Percentiles rank a stretch among this genome's conserved stretches.
These are phyloP conservation scores for Nibea coibor DNA, from an alignment of 2,113 vertebrate genomes.

Conservation along the genomic window DNA sequence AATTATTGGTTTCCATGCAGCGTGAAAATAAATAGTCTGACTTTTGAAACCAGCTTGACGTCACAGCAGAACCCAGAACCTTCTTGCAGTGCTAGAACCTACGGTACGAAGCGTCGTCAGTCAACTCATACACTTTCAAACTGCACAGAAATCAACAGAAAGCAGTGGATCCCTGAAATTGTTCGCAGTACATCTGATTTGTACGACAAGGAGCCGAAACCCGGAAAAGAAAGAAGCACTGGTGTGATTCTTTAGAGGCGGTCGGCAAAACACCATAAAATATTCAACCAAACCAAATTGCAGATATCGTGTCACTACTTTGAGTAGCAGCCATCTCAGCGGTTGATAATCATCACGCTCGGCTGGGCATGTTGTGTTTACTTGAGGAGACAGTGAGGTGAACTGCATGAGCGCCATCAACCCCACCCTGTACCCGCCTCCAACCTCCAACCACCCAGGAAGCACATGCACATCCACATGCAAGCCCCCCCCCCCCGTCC, in stretches of 20 bases:
- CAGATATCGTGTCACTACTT: neutral
- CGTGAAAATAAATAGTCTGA: neutral
- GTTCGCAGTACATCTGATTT: neutral
- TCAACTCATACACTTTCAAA: neutral
- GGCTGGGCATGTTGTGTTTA: constrained; percentile 25
- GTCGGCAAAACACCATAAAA: constrained; percentile 4
- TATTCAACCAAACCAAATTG: constrained; percentile 15
- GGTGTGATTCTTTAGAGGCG: constrained; percentile 11
- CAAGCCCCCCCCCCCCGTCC: constrained; percentile 59
- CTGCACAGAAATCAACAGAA: neutral
- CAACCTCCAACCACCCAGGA: constrained; percentile 25
- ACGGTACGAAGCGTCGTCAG: neutral
- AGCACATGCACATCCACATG: constrained; percentile 85
- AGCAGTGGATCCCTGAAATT: neutral
- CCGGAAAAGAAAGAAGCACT: neutral
- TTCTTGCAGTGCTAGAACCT: no score
- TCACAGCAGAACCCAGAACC: no score
- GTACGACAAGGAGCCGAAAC: neutral
- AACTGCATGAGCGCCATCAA: constrained; percentile 63
- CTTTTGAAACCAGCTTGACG: neutral
- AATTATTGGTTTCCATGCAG: neutral
- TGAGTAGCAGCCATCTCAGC: neutral
- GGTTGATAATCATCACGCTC: constrained; percentile 42
- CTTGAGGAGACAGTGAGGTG: constrained; percentile 46
- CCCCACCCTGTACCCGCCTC: neutral